A percentile compares a stretch with the other conserved stretches of the same genome.
Evolutionary conservation across 1,140 invertebrate species (phyloP).

Genomic region (Dendrolimus kikuchii): DNA sequence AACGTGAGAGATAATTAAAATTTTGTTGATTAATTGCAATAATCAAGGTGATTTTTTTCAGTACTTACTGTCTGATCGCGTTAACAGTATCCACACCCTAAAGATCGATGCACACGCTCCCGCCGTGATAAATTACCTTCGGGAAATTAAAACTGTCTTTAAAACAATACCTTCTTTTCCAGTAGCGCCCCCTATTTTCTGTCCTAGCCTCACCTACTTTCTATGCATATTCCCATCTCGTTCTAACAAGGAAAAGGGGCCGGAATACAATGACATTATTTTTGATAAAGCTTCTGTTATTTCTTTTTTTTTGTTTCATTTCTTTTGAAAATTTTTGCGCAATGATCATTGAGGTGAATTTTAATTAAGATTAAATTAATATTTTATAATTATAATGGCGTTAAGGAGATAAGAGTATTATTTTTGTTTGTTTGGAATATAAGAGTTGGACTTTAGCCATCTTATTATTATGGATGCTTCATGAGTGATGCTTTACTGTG

Average conservation of each 20-base stretch:
- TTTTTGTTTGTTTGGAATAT: not conserved
- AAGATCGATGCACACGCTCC: slow-evolving; percentile 49
- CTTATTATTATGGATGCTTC: no score
- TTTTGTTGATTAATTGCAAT: no score
- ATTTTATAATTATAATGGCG: not conserved
- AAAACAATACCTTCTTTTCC: slow-evolving; percentile 65
- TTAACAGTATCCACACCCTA: slow-evolving; percentile 13
- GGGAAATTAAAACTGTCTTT: slow-evolving; percentile 71
- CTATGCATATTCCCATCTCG: slow-evolving; percentile 16
- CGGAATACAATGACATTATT: slow-evolving; percentile 14
- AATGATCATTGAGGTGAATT: slow-evolving; percentile 4
- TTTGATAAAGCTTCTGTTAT: not conserved
- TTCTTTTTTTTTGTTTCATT: slow-evolving; percentile 5
- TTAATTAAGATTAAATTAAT: slow-evolving; percentile 8
- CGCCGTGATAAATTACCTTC: slow-evolving; percentile 64
- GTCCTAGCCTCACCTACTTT: slow-evolving; percentile 12
- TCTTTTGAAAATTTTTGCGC: slow-evolving; percentile 14
- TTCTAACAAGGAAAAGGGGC: slow-evolving; percentile 17
- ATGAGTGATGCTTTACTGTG: no score
- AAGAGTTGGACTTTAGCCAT: no score
- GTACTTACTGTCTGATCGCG: no score
- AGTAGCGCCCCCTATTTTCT: slow-evolving; percentile 21
- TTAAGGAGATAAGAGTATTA: not conserved
- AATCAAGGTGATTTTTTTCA: no score
- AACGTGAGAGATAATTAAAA: no score